Percentiles rank a stretch among this genome's conserved stretches.
Evolutionary conservation across 2,797 vertebrate genomes (phyloP).

Genomic region (Megalops cyprinoides): DNA sequence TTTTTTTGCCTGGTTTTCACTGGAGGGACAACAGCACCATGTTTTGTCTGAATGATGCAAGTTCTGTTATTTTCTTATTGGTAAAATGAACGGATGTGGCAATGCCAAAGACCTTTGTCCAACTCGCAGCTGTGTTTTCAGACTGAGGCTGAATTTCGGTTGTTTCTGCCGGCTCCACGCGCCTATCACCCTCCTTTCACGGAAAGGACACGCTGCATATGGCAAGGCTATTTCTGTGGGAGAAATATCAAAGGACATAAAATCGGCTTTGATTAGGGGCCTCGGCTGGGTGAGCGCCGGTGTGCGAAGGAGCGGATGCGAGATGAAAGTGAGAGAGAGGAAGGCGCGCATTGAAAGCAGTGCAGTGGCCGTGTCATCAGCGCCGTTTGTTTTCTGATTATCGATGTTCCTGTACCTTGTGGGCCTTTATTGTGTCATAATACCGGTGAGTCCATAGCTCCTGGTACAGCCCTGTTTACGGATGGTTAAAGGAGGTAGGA

Average conservation of each 20-base stretch:
- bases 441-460: neutral
- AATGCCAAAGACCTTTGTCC: constrained; percentile 1
- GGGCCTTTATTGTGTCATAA: neutral
- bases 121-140: constrained; percentile 51
- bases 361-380: neutral
- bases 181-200: constrained; percentile 29
- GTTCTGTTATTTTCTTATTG: neutral
- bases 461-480: neutral
- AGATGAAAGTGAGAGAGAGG: neutral
- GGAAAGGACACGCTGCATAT: neutral
- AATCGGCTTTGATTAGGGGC: constrained; percentile 24
- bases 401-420: neutral
- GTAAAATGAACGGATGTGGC: neutral
- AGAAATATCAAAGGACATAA: neutral
- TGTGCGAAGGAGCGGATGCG: neutral
- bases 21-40: neutral
- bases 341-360: neutral
- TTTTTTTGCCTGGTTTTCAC: neutral
- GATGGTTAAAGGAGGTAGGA: neutral
- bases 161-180: constrained; percentile 51
- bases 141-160: constrained; percentile 54
- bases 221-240: neutral
- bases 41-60: neutral
- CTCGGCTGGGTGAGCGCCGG: neutral
- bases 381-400: neutral